Base-by-base conservation (phyloP, 2,797 vertebrate genomes). In the Salarias fasciatus region DNA sequence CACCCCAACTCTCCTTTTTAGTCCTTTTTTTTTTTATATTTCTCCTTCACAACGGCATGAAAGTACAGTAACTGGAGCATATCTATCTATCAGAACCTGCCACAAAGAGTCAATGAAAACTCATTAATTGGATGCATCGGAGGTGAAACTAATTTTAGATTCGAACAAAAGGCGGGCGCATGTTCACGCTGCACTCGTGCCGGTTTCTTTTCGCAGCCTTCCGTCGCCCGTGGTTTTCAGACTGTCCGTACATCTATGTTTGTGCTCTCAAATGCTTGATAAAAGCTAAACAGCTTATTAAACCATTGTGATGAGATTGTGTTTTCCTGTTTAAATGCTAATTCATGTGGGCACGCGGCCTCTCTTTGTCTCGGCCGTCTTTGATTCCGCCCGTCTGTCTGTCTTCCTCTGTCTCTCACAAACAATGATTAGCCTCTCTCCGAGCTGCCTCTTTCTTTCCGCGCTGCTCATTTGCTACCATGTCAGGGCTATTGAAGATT, bases 141-240 rank as follows among this genome's bases (percentile, higher is more conserved):
- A 76, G 85, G 80, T 84, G 76, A 86, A 83, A 82, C 64, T 66
- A 61, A 80, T 87, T 86, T 84, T 79, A 74, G 64, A 67, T 67
- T 75, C 45, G 29, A 54, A 78, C 57, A 81, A 79, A 82, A 68
- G 69, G 50, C 54, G 28, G 31, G 49, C 46, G 55, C 11, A 28
- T 57, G 62, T 14, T 46, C 10, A 15, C 46, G 37, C 55, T 31
- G n/a, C 24, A 5, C 36, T 37, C 43, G 30, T 50, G 4, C 18
- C 14, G 65, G 63, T 69, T 42, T 44, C 52, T 58, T 35, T 69
- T 64, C 1, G 6, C 5, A 6, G 33, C 9, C 33, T n/a, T 3
- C 33, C 33, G 24, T 30, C 52, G 38, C 69, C 46, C 3, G 12
- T 51, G 35, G n/a, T 57, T 61, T 52, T 35, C 14, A 18, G 45